phyloP scores from a whole-genome alignment of 2,888 invertebrate species.

The Eutolmus rufibarbis region DNA sequence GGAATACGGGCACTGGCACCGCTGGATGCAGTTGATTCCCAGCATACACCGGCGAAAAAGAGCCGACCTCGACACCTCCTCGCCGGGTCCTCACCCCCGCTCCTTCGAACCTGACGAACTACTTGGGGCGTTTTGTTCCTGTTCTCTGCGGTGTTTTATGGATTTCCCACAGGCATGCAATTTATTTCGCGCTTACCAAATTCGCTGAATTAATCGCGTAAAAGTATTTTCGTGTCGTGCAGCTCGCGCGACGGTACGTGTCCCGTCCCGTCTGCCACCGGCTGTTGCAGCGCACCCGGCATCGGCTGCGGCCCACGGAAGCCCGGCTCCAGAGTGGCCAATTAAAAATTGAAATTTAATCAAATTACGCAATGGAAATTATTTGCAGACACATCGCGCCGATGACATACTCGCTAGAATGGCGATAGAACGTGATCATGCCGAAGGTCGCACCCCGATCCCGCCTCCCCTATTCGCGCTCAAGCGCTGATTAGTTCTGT shows the following conservation, averaged over 20 bases:
- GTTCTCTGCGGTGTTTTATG: conserved; percentile 26
- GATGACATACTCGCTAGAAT: conserved; percentile 13
- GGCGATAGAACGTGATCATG: conserved; percentile 17
- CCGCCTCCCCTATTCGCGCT: not conserved
- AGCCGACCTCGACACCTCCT: not conserved
- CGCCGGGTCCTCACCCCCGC: not conserved
- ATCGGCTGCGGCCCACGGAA: not conserved
- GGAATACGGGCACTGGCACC: conserved; percentile 13
- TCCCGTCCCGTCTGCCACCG: not conserved
- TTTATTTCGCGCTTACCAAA: conserved; percentile 20
- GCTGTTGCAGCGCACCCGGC: not conserved
- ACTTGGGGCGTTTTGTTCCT: conserved; percentile 18
- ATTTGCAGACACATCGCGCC: not conserved
- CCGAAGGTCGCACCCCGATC: conserved; percentile 4
- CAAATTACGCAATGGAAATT: conserved; percentile 39
- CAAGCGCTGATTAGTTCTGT: conserved; percentile 10
- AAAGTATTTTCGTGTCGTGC: conserved; percentile 30
- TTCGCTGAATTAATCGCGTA: conserved; percentile 21
- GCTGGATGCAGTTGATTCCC: conserved; percentile 41
- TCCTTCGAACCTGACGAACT: not conserved
- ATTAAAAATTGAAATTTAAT: conserved; percentile 40
- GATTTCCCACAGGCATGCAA: conserved; percentile 32
- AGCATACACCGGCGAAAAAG: conserved; percentile 4
- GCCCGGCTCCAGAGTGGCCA: not conserved
- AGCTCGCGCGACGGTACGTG: not conserved